phyloP scores from a whole-genome alignment of 2,888 invertebrate genomes.

The Temnothorax ravouxi region DNA sequence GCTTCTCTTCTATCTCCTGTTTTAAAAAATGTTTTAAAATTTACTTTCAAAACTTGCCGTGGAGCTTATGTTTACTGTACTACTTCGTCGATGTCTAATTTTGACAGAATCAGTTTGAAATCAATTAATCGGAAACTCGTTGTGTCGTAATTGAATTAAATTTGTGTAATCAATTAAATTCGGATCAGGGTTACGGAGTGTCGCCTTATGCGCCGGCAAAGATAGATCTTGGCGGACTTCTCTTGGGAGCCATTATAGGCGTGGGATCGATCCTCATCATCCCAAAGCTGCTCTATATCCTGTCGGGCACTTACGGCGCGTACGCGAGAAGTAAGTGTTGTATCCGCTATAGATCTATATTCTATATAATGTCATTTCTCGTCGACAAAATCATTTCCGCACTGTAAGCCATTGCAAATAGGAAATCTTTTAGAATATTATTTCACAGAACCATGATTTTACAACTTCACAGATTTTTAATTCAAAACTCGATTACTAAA shows the following conservation, averaged over 20 bases:
- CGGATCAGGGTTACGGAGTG: slow-evolving; percentile 84
- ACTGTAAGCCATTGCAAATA: too few species aligned
- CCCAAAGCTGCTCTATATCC: slow-evolving; percentile 92
- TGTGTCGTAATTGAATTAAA: neutral
- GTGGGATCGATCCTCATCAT: slow-evolving; percentile 93
- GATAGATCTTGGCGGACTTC: slow-evolving; percentile 93
- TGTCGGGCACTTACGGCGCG: slow-evolving; percentile 90
- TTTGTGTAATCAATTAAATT: slow-evolving; percentile 1
- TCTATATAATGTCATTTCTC: neutral
- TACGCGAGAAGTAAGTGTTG: slow-evolving; percentile 91
- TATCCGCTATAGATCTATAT: neutral
- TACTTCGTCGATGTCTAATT: neutral
- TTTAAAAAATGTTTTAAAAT: neutral
- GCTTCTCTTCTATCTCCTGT: neutral
- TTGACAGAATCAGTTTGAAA: neutral
- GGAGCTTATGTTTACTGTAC: too few species aligned
- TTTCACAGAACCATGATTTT: neutral
- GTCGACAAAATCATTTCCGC: too few species aligned
- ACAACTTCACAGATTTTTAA: neutral
- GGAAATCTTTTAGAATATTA: neutral
- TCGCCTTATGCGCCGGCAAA: slow-evolving; percentile 92
- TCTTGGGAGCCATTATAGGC: slow-evolving; percentile 93
- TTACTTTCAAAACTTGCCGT: neutral
- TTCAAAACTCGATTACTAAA: neutral
- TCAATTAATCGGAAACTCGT: neutral